Base-by-base conservation (phyloP, 2,888 invertebrate species). In the Melieria crassipennis region DNA sequence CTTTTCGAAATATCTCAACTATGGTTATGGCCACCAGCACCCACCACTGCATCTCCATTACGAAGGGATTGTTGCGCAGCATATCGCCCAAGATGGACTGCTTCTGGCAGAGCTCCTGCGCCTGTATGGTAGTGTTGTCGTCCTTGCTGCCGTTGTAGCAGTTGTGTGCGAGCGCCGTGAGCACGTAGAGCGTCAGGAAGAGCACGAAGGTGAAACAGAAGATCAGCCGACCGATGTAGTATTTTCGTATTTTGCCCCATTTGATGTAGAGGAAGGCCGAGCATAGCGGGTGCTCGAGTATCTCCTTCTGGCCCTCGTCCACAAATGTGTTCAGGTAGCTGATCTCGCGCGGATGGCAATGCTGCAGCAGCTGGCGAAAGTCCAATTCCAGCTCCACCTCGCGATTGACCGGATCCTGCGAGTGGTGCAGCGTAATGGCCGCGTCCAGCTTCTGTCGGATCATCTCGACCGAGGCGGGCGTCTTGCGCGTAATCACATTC, bases 161-260 rank as follows among this genome's bases (percentile, higher is more conserved):
- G 79, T 94, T 94, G 83, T 94, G 94, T 1, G 94, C 94, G 65
- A 95, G 85, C 2, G 94, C 94, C 4, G 93, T 94, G 80, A 94
- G 87, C 11, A 94, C 94, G 84, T 94, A 95, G 7, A 93, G 85
- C 0, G 94, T 94, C n/a, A 95, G 88, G 76, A 94, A 92, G 69
- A 94, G 84, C 71, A 95, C 93, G 82, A 94, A 95, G 71, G 93
- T 90, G 75, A 93, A 91, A 84, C 94, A 94, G 79, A 94, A 90
- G 75, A 94, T 89, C 78, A 95, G 88, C 68, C 94, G 88, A 0
- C 92, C 94, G 11, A 94, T 92, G 81, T 95, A 95, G 82, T 94
- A 96, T 87, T 94, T 94, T 46, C 95, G 89, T 76, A 96, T 95
- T 85, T 95, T 94, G 80, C 94, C 93, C 96, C 96, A 96, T 84